These are phyloP conservation scores for Hymenopus coronatus DNA, from an alignment of 2,888 invertebrate species.

Conservation along the genomic window DNA sequence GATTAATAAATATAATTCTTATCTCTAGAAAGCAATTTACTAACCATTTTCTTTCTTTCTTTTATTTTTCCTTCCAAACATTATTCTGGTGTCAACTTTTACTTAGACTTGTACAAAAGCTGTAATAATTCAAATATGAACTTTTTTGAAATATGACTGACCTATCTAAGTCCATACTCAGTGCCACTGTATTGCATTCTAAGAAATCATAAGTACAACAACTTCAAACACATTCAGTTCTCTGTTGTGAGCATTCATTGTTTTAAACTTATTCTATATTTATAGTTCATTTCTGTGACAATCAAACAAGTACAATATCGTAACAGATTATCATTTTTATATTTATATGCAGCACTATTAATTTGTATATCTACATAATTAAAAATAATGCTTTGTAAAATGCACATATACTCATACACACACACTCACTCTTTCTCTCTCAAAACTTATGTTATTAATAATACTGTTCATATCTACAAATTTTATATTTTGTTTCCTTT, in stretches of 20 bases:
- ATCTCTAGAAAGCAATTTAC: too few species aligned
- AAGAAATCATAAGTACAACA: neutral
- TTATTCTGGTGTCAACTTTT: neutral
- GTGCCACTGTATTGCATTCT: neutral
- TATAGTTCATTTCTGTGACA: neutral
- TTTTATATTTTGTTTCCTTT: neutral
- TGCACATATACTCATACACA: too few species aligned
- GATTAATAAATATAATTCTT: too few species aligned
- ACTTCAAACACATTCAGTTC: neutral
- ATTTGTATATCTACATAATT: neutral
- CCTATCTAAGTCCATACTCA: neutral
- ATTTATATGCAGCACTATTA: neutral
- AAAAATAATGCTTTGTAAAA: neutral
- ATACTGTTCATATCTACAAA: neutral
- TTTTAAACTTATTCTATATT: neutral
- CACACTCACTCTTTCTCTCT: neutral
- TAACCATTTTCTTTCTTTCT: too few species aligned
- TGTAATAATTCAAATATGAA: neutral
- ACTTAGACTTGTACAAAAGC: neutral
- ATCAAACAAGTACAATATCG: neutral
- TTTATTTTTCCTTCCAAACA: too few species aligned
- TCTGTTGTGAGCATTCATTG: neutral
- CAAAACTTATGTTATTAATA: neutral
- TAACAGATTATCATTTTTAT: neutral
- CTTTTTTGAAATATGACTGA: neutral